Base-by-base conservation (phyloP, 1,140 invertebrate species). In the Drosophila santomea region DNA sequence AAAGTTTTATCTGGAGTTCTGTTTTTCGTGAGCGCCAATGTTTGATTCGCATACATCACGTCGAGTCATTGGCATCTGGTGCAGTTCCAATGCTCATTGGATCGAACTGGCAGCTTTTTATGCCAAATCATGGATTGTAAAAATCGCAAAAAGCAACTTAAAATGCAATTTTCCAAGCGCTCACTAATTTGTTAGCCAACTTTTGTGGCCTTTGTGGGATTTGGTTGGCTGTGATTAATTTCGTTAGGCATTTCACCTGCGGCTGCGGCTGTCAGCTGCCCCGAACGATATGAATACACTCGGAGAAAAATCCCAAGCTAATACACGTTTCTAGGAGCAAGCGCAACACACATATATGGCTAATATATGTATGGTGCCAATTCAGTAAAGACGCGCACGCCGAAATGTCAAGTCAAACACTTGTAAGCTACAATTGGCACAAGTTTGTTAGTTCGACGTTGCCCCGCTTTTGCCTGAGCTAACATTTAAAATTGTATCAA, bases 401-500 rank as follows among this genome's bases (percentile, higher is more conserved):
- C 80, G 67, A 88, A 88, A 88, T 88, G 83, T 88, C 83, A 88
- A 83, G 72, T 78, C 84, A 80, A 88, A 88, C 83, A 88, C 83
- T 88, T 88, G 84, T 83, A 77, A 77, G 71, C 83, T 89, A 86
- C 83, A 88, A 88, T 88, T 88, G 83, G 83, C 83, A 88, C 79
- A 79, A 77, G 80, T 78, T 83, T 83, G 74, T 59, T 71, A 58
- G 43, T 71, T 71, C 14, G 67, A 52, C 44, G 43, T 71, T 71
- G 68, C 73, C 74, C 59, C 73, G 72, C 60, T 73, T 84, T 89
- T 80, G 83, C 76, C 80, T 68, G 68, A 71, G 73, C 76, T 90
- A 89, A 89, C 84, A 89, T 89, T 89, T 89, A 89, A 89, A 89
- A 89, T 89, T 89, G 84, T 89, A 89, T 89, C 84, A 89, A 89